Conservation (phyloP, 2,113 vertebrate genomes). For the Phrynosoma platyrhinos region DNA sequence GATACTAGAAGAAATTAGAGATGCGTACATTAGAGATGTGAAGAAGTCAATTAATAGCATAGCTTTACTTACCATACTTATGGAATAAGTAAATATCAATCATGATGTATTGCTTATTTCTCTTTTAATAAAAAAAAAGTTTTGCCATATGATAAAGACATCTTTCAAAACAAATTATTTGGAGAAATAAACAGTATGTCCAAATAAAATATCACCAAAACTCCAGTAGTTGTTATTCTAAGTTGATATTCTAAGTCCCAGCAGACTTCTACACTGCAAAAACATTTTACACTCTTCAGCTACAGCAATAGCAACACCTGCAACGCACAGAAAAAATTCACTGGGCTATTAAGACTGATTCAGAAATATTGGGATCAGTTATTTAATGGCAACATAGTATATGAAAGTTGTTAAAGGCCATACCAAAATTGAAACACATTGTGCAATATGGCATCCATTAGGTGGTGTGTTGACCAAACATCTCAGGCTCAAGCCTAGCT, state of each 20-base stretch:
- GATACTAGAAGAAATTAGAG: constrained; percentile 77
- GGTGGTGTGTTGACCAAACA: neutral
- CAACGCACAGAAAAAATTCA: neutral
- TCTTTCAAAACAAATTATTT: neutral
- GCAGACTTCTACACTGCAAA: neutral
- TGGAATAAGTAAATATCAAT: neutral
- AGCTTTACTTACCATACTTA: neutral
- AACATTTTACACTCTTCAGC: neutral
- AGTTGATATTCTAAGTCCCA: neutral
- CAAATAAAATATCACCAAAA: neutral
- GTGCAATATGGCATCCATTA: neutral
- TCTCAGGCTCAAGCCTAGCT: neutral
- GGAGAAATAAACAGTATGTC: neutral
- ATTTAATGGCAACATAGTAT: neutral
- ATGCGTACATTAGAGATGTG: no score
- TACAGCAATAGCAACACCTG: neutral
- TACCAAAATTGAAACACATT: neutral
- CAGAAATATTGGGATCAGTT: neutral
- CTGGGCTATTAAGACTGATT: neutral
- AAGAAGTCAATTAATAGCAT: neutral
- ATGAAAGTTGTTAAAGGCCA: neutral
- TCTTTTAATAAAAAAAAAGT: neutral
- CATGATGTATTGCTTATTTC: neutral
- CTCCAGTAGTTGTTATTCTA: neutral
- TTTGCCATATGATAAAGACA: neutral